Base-by-base conservation (phyloP, 92 coral and sea anemone genomes). In the Parazoanthus darwini region DNA sequence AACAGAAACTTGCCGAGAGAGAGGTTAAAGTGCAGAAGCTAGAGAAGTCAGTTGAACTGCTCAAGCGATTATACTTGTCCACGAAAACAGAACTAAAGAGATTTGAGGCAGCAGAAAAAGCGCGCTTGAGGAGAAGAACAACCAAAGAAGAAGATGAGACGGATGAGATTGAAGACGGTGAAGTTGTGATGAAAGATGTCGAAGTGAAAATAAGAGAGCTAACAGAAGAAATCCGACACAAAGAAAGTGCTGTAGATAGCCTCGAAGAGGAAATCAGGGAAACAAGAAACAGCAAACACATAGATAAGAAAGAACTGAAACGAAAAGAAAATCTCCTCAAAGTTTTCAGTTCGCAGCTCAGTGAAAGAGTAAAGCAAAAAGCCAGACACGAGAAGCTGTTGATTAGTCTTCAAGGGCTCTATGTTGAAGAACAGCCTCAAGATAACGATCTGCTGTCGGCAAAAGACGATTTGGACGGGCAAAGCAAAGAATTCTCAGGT, bases 31-130 rank as follows among this genome's bases (percentile, higher is more conserved):
- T 86, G 22, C 89, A 85, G 37, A 71, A 90, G 65, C 90, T 90
- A 43, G 84, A 89, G 44, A 81, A 94, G 36, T 88, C 98, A 7
- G 35, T 95, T 22, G 92, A 88, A 50, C 25, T 95, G 18, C 80
- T 95, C 78, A 95, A 92, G 75, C 89, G 86, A 78, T 46, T 94
- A 36, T 89, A 91, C 80, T 90, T 92, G 70, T 94, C 91, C 23
- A 85, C 94, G 65, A 92, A 92, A 78, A 85, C 90, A 50, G 98
- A 95, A 85, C 42, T 83, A 65, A 94, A 95, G n/a, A 88, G 96
- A 46, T 86, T 89, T 20, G 96, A 93, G 48, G 88, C 89, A 14
- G 81, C 74, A 4, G 87, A 89, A 54, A 94, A 94, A n/a, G 92
- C 92, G 39, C 80, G 76, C 20, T 79, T 54, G 82, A 86, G 81